Percentiles rank a stretch among this genome's conserved stretches.
Evolutionary conservation across 2,888 invertebrate genomes (phyloP).

Genomic region (Phasia obesa): DNA sequence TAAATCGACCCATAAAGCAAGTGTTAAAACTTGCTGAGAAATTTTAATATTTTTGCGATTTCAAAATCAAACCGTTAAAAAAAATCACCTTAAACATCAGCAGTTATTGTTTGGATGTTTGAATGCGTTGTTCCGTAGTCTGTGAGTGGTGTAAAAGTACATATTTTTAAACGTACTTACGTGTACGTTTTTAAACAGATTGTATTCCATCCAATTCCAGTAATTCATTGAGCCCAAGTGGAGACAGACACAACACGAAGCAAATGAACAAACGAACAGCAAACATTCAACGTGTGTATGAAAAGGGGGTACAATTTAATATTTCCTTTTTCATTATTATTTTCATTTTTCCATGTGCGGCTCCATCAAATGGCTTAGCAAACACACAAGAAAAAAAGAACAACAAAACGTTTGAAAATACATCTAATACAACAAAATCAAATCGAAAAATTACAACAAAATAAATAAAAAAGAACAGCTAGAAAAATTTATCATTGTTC

Average conservation of each 20-base stretch:
- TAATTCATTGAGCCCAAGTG: constrained; percentile 42
- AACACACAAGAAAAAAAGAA: constrained; percentile 24
- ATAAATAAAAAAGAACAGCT: background rate
- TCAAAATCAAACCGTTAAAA: background rate
- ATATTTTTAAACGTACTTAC: background rate
- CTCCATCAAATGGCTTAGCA: constrained; percentile 61
- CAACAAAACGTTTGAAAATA: constrained; percentile 41
- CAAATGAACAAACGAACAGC: constrained; percentile 8
- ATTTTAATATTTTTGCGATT: too few relatives aligned
- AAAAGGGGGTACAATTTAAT: constrained; percentile 7
- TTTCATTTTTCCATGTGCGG: constrained; percentile 48
- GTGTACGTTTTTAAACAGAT: constrained; percentile 30
- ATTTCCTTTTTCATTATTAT: constrained; percentile 2
- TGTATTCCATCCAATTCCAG: constrained; percentile 47
- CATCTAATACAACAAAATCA: constrained; percentile 40
- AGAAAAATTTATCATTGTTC: constrained; percentile 24
- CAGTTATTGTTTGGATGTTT: background rate
- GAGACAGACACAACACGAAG: constrained; percentile 22
- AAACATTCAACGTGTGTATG: constrained; percentile 16
- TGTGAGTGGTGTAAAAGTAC: constrained; percentile 27
- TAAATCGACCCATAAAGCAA: too few relatives aligned
- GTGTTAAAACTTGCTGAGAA: too few relatives aligned
- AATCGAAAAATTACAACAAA: constrained; percentile 20
- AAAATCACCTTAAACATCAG: constrained; percentile 12
- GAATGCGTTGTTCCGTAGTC: constrained; percentile 31